Base-by-base conservation (phyloP, 2,113 vertebrate genomes). In the Empidonax alnorum region DNA sequence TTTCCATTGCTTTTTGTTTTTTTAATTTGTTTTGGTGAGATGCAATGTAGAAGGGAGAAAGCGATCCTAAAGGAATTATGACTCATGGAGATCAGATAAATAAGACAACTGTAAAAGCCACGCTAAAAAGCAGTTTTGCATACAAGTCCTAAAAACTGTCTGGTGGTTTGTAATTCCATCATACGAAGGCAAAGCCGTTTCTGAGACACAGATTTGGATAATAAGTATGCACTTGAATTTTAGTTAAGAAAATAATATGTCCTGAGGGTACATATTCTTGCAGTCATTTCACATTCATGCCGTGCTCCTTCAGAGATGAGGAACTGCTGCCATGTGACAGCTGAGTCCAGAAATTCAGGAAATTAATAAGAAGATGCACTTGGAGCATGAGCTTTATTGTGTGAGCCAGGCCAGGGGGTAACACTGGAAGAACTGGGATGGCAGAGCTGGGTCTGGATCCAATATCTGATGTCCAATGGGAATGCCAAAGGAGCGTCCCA, bases 191-290 rank as follows among this genome's bases (percentile, higher is more conserved):
- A 49, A 71, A 90, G 79, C 63, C 56, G 7, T 91, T 85, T 80
- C 78, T 66, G 89, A 91, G 92, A 80, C 85, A 90, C 93, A 71
- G 90, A 91, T 88, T 82, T 46, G 72, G 67, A 84, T 91, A 96
- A 63, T 96, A 87, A 95, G 58, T 93, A 83, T 62, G 89, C 93
- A 66, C 75, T 91, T 89, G 93, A 93, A 96, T 96, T 85, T 96
- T 91, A 94, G 87, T 96, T 96, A 96, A 93, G 93, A 90, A 94
- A 95, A 94, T 94, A 88, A 91, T 90, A 90, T 71, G 87, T 91
- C 93, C 91, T 85, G 20, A 79, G 94, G 93, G 82, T 71, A 9
- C 35, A 2, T 33, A 79, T 49, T n/a, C 86, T 19, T 56, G 61
- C 81, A 84, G n/a, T 71, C 9, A 61, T 68, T 94, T 42, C 10